phyloP scores from a whole-genome alignment of 2,888 invertebrate genomes.

The Apomyelois bistriatella region DNA sequence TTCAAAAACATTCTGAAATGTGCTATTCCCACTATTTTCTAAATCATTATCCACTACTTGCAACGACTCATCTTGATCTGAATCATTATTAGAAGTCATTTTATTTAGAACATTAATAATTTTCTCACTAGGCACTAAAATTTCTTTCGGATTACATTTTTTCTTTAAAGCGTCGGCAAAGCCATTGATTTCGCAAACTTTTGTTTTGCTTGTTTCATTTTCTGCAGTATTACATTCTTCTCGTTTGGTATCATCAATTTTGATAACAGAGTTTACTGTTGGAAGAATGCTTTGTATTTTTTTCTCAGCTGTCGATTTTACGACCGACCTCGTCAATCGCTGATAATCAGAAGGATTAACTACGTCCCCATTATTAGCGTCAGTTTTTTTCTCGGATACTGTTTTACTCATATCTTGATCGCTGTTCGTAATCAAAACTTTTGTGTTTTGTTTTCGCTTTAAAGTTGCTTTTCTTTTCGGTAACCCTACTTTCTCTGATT shows the following conservation, averaged over 20 bases:
- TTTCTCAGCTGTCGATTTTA: not conserved
- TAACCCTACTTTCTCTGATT: not conserved
- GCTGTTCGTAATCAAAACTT: not conserved
- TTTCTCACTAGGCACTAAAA: not conserved
- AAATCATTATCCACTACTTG: not conserved
- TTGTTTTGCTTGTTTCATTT: not conserved
- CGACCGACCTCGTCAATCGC: not conserved
- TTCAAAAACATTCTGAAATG: slow-evolving; percentile 2
- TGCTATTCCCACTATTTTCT: not conserved
- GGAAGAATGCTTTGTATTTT: not conserved
- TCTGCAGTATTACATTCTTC: not conserved
- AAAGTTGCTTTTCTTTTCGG: not conserved
- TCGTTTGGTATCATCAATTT: not conserved
- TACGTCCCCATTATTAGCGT: not conserved
- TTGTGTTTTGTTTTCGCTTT: not conserved
- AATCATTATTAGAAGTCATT: not conserved
- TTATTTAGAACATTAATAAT: not conserved
- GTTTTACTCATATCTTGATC: not conserved
- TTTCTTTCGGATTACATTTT: not conserved
- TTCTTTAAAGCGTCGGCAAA: not conserved
- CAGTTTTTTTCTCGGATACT: not conserved
- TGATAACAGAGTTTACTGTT: not conserved
- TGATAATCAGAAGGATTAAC: not conserved
- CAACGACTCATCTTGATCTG: not conserved
- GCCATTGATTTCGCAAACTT: not conserved